phyloP scores from a whole-genome alignment of 2,797 vertebrate genomes.

The Moxostoma hubbsi region DNA sequence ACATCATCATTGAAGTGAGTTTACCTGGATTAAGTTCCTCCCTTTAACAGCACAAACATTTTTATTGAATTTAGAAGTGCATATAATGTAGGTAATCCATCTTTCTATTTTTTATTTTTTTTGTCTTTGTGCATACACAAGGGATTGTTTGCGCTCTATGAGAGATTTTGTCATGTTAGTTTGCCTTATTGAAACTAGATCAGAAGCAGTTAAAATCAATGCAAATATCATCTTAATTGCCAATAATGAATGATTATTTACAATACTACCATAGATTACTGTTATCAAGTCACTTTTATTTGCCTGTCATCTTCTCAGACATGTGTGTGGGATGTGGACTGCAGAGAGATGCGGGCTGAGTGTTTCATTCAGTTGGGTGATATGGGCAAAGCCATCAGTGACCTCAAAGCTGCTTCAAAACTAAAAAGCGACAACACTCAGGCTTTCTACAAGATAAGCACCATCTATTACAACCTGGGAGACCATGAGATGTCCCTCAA shows the following conservation, averaged over 20 bases:
- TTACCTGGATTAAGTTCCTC: not conserved
- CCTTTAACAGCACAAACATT: not conserved
- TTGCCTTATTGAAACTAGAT: not conserved
- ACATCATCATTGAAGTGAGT: conserved; percentile 88
- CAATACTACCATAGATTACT: not conserved
- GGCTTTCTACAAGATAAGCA: conserved; percentile 96
- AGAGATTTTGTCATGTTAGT: not conserved
- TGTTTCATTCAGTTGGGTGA: conserved; percentile 93
- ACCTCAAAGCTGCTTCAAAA: conserved; percentile 94
- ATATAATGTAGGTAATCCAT: not conserved
- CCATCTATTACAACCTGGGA: conserved; percentile 92
- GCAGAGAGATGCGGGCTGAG: conserved; percentile 93
- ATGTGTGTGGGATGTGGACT: conserved; percentile 91
- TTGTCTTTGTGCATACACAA: not conserved
- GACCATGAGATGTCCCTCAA: conserved; percentile 96
- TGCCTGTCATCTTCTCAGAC: conserved; percentile 79
- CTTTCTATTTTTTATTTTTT: not conserved
- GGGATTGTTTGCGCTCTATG: not conserved
- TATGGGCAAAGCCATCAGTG: conserved; percentile 91
- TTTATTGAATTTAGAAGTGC: not conserved
- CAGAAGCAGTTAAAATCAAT: not conserved
- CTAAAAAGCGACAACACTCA: conserved; percentile 93
- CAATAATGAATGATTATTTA: not conserved
- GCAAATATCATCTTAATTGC: not conserved
- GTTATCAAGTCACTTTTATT: not conserved